Base-by-base conservation (phyloP, 1,140 invertebrate species). In the Saccostrea glomerata region DNA sequence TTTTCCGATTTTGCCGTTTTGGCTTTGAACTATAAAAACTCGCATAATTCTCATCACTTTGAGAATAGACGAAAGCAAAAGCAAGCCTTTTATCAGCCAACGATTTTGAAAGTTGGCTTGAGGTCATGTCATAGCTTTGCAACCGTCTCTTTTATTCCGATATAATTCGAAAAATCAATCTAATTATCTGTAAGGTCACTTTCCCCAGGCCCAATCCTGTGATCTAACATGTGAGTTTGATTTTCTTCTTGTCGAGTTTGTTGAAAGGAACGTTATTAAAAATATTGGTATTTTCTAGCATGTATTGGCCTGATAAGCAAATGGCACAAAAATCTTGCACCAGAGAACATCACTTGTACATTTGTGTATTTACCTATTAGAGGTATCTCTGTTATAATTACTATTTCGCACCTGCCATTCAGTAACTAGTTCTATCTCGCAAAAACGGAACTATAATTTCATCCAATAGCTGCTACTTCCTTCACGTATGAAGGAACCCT, bases 11-110 rank as follows among this genome's bases (percentile, higher is more conserved):
- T 17, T 77, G 70, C 25, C 70, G 30, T 3, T 77, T 77, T 17
- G 13, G 70, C 70, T 77, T 77, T 77, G 70, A 77, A 77, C 70
- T 77, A 77, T 77, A 77, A 77, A 77, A 77, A 77, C 70, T 77
- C 70, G 23, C 30, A 25, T 77, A 77, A 77, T 77, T 77, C 25
- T 36, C 70, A 77, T 77, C 70, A 77, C 70, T 77, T 77, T 77
- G 70, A 77, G 70, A 77, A 77, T 77, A 30, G 70, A 30, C 25
- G 70, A 77, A 77, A 30, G 70, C 70, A 30, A 25, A 13, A 13
- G 70, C 30, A 36, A 17, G 30, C 25, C 70, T 77, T 77, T 77
- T 77, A 77, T 77, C 70, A 77, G 70, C 30, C 70, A 12, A 25
- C 23, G 25, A 17, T 77, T 77, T 77, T 30, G 70, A 77, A 15